Base-by-base conservation (phyloP, 1,140 invertebrate genomes). In the Platyscapa corneri region DNA sequence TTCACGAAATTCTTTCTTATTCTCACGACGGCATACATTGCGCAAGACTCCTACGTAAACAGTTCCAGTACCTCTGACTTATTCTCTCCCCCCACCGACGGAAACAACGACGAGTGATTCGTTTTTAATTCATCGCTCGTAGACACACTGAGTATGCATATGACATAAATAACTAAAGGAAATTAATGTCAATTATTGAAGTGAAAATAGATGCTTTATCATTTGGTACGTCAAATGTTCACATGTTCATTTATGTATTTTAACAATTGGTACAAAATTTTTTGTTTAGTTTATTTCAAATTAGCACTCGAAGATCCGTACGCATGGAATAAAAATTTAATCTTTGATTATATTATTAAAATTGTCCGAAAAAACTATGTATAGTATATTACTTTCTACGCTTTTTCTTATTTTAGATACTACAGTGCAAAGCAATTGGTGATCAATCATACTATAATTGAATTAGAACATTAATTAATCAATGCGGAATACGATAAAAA, bases 1-100 rank as follows among this genome's bases (percentile, higher is more conserved):
- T 76, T 70, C 49, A 72, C 74, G 14, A 83, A 83, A 83, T 86
- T 83, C 64, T 65, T 82, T 72, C 74, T 83, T 79, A 76, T 82
- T 78, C 75, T 78, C 75, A 39, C 34, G 75, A 30, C 37, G 1
- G 16, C 27, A 30, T 53, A 75, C 16, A 64, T 49, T 39, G 34
- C 34, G 1, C 42, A 14, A 6, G 49, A 64, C 42, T 84, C 53
- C 34, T 65, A 39, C 3, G 79, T 79, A 82, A 86, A 86, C 60
- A 86, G 67, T n/a, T 32, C 14, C 27, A 75, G 75, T 70, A n/a
- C 78, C 42, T 53, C 80, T 27, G 67, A 75, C 60, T 85, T 74
- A 27, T n/a, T 60, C 32, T 39, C 7, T n/a, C 3, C 30, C 34
- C 49, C 18, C 32, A 30, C 5, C 2, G 23, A 72, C 20, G 27